Evolutionary conservation across 2,797 vertebrate species (phyloP).

Genomic region (Allobates femoralis): DNA sequence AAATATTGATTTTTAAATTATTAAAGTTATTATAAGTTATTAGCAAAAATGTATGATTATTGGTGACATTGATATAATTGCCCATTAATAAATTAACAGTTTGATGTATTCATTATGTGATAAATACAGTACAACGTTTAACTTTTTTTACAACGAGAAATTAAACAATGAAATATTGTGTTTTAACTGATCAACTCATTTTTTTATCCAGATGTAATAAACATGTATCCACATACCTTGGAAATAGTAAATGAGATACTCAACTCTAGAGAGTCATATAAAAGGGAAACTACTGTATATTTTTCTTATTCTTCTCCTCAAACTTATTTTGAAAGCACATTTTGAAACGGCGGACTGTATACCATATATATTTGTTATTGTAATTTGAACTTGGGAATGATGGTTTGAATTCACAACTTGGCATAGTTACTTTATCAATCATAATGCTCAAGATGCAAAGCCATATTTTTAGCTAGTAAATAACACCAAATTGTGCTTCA

Average conservation of each 20-base stretch:
- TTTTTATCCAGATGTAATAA: background rate
- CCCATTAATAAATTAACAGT: background rate
- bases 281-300: background rate
- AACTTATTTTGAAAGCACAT: slow-evolving; percentile 25
- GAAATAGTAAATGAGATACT: slow-evolving; percentile 10
- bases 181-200: background rate
- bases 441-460: slow-evolving; percentile 34
- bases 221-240: background rate
- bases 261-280: slow-evolving; percentile 12
- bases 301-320: slow-evolving; percentile 5
- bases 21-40: no score
- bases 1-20: no score
- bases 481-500: slow-evolving; percentile 52
- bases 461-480: slow-evolving; percentile 52
- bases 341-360: slow-evolving; percentile 22
- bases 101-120: background rate
- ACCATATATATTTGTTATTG: slow-evolving; percentile 23
- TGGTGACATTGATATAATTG: background rate
- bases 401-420: slow-evolving; percentile 43
- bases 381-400: slow-evolving; percentile 33
- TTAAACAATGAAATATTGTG: background rate
- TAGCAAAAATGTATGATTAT: background rate
- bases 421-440: slow-evolving; percentile 41
- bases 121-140: background rate
- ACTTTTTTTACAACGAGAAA: background rate